phyloP scores from a whole-genome alignment of 2,797 vertebrate species.

The Tokudaia tokunoshimensis region DNA sequence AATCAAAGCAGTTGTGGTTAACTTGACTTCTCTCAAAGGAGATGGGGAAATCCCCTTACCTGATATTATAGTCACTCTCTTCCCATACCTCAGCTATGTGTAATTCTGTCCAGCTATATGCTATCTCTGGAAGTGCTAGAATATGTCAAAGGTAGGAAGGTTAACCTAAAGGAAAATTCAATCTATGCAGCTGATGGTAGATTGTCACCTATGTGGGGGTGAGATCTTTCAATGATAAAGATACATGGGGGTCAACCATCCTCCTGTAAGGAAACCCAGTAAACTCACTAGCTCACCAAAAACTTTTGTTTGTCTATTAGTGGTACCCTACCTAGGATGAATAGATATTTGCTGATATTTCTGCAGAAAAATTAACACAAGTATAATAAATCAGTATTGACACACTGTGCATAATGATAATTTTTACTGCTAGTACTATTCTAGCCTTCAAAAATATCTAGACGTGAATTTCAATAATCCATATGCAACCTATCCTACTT shows the following conservation, averaged over 20 bases:
- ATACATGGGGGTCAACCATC: neutral
- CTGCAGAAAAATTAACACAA: neutral
- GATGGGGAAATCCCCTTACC: neutral
- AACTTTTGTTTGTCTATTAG: neutral
- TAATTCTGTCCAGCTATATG: neutral
- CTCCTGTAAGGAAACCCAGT: neutral
- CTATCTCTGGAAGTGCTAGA: neutral
- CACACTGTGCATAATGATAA: neutral
- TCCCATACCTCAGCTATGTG: neutral
- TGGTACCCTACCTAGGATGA: neutral
- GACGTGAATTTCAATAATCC: neutral
- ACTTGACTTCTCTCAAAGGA: neutral
- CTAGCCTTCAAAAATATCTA: slow-evolving; percentile 17
- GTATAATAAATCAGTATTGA: slow-evolving; percentile 19
- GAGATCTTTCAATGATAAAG: neutral
- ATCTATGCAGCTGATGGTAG: neutral
- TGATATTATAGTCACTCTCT: neutral
- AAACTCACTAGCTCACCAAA: neutral
- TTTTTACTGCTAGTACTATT: neutral
- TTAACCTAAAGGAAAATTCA: neutral
- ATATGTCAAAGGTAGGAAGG: neutral
- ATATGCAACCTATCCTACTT: neutral
- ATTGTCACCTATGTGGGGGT: neutral
- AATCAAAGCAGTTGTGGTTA: neutral
- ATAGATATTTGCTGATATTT: neutral